These are phyloP conservation scores for Prostheceraeus crozeri DNA, from an alignment of 2,888 invertebrate genomes.

Conservation along the genomic window DNA sequence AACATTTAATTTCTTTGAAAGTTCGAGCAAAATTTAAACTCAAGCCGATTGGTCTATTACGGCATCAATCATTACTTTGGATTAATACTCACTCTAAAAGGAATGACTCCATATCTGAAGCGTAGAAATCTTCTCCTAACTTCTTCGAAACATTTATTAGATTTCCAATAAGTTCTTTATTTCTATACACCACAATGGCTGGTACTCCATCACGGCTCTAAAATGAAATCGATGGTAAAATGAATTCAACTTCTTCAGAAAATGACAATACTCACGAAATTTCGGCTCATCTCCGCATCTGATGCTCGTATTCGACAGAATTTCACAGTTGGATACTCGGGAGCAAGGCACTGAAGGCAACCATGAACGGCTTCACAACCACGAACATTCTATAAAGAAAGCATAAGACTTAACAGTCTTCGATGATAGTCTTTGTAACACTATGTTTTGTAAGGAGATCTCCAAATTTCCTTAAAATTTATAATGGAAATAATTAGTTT, in stretches of 20 bases:
- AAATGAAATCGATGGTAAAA: constrained; percentile 4
- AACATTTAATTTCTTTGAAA: no score
- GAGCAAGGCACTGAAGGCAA: constrained; percentile 68
- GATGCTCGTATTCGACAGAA: constrained; percentile 78
- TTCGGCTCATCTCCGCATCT: constrained; percentile 73
- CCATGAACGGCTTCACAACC: constrained; percentile 68
- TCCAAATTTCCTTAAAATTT: no score
- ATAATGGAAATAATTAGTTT: no score
- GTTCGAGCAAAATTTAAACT: no score
- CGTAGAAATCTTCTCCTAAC: constrained; percentile 79
- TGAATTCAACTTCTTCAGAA: neutral
- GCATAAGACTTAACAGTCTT: no score
- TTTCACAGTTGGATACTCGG: constrained; percentile 73
- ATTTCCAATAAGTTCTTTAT: constrained; percentile 79
- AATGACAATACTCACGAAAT: constrained; percentile 62
- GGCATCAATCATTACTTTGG: neutral
- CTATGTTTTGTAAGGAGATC: no score
- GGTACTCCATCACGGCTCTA: constrained; percentile 66
- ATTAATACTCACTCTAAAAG: constrained; percentile 65
- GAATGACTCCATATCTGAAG: constrained; percentile 80
- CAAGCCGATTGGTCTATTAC: neutral
- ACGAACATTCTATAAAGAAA: constrained; percentile 36
- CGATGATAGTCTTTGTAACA: no score
- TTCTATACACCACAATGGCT: constrained; percentile 80
- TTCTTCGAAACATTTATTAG: constrained; percentile 78